Percentiles rank a stretch among this genome's conserved stretches.
Evolutionary conservation across 2,113 vertebrate genomes (phyloP).

Genomic region (Chlamydotis undulata): DNA sequence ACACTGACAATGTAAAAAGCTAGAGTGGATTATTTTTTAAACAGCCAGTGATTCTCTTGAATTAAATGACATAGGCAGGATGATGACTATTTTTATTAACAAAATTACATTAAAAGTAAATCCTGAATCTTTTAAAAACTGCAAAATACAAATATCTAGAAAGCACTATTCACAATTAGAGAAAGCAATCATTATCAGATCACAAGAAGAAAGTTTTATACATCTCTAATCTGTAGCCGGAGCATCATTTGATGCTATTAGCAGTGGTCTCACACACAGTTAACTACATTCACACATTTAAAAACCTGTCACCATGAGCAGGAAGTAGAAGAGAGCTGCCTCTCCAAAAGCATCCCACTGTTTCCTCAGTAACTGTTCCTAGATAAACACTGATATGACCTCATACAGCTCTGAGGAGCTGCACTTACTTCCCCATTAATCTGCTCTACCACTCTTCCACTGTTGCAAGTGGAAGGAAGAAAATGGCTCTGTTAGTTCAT

Average conservation of each 20-base stretch:
- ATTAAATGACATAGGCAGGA: background rate
- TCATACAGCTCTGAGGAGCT: background rate
- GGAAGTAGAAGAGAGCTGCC: background rate
- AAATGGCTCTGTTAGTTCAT: background rate
- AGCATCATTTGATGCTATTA: background rate
- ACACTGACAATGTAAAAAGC: background rate
- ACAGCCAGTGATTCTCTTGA: background rate
- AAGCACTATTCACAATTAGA: background rate
- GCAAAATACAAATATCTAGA: background rate
- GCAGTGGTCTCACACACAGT: background rate
- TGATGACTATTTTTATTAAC: background rate
- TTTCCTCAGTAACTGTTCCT: background rate
- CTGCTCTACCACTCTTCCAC: background rate
- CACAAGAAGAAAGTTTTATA: background rate
- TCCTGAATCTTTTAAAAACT: background rate
- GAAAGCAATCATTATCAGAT: background rate
- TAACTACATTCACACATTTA: background rate
- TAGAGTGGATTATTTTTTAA: background rate
- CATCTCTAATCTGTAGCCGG: background rate
- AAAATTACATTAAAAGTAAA: background rate
- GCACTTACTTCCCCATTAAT: background rate
- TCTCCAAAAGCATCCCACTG: background rate
- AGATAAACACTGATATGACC: background rate
- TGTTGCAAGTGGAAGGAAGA: background rate
- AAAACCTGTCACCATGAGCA: background rate